Percentiles rank a stretch among this genome's conserved stretches.
Conservation (phyloP, 1,140 invertebrate species). For the Macrosteles quadrilineatus region DNA sequence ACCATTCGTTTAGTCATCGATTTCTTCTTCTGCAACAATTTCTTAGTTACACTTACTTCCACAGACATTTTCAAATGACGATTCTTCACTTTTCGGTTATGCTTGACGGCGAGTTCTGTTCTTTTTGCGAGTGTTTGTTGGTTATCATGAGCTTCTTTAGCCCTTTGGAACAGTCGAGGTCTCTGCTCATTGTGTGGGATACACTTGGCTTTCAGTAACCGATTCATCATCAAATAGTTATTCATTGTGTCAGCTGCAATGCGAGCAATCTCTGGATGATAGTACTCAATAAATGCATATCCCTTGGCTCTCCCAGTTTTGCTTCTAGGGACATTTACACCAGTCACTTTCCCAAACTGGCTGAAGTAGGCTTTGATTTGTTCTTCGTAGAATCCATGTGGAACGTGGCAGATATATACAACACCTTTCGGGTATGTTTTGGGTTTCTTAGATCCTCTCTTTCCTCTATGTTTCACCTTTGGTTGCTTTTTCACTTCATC, state of each 20-base stretch:
- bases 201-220: constrained; percentile 66
- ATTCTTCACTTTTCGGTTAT: constrained; percentile 20
- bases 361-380: constrained; percentile 81
- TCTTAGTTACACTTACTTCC: not conserved
- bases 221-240: constrained; percentile 91
- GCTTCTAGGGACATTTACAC: constrained; percentile 75
- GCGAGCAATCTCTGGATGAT: constrained; percentile 78
- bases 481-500: too few relatives aligned
- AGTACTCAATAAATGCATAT: constrained; percentile 88
- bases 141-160: not conserved
- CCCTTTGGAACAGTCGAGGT: constrained; percentile 40
- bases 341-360: constrained; percentile 85
- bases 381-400: constrained; percentile 91
- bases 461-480: too few relatives aligned
- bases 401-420: constrained; percentile 81
- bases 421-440: constrained; percentile 57
- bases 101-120: constrained; percentile 5
- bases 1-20: constrained; percentile 29
- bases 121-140: constrained; percentile 2
- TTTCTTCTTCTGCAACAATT: constrained; percentile 5
- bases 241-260: constrained; percentile 96
- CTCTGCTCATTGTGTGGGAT: constrained; percentile 59
- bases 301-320: constrained; percentile 64
- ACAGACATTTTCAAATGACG: not conserved
- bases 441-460: not conserved